These are phyloP conservation scores for Ormyrus rosae DNA, from an alignment of 2,888 invertebrate genomes.

Conservation along the genomic window DNA sequence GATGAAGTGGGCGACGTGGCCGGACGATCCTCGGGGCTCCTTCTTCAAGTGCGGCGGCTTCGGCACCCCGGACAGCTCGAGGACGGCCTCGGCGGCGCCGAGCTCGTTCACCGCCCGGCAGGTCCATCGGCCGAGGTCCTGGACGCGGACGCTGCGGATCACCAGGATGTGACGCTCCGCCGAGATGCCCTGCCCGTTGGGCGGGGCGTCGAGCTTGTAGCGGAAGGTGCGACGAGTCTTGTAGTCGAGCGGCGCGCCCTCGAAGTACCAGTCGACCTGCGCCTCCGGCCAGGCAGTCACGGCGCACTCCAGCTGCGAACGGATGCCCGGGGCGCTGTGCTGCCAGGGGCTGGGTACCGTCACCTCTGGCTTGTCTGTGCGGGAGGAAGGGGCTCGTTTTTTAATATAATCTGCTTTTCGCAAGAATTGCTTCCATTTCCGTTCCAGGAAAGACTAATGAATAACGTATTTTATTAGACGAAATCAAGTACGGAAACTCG, in stretches of 20 bases:
- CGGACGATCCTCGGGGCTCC: constrained; percentile 75
- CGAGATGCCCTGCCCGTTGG: neutral
- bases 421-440: too few relatives aligned
- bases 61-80: constrained; percentile 86
- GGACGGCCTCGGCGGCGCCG: constrained; percentile 83
- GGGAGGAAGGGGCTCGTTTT: neutral
- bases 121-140: constrained; percentile 87
- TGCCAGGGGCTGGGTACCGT: constrained; percentile 82
- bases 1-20: constrained; percentile 82
- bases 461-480: too few relatives aligned
- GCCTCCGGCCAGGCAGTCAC: constrained; percentile 85
- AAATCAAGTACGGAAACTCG: too few relatives aligned
- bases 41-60: constrained; percentile 84
- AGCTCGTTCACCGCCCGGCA: constrained; percentile 86
- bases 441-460: too few relatives aligned
- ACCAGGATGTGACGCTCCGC: constrained; percentile 79
- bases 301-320: constrained; percentile 83
- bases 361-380: constrained; percentile 87
- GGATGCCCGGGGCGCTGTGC: constrained; percentile 84
- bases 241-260: constrained; percentile 63
- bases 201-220: constrained; percentile 62
- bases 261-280: constrained; percentile 74
- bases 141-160: constrained; percentile 81
- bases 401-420: too few relatives aligned
- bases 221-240: constrained; percentile 71